A percentile compares a stretch with the other conserved stretches of the same genome.
phyloP scores from a whole-genome alignment of 2,113 vertebrate genomes.

The Chelonoidis abingdonii region DNA sequence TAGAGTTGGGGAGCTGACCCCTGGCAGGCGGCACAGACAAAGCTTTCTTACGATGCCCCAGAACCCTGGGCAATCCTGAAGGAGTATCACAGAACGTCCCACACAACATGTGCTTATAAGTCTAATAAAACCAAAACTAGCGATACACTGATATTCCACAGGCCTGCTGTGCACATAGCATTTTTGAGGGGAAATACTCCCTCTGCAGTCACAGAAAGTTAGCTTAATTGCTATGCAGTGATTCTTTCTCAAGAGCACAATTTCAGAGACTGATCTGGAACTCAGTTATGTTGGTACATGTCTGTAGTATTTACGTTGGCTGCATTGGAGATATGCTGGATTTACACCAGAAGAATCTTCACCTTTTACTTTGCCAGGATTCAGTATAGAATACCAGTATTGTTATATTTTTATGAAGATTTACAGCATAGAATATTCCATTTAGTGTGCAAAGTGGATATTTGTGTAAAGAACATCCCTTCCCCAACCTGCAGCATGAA shows the following conservation, averaged over 20 bases:
- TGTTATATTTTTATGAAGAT: background rate
- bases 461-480: background rate
- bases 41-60: background rate
- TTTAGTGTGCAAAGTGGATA: background rate
- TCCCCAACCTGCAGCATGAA: background rate
- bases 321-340: background rate
- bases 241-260: slow-evolving; percentile 19
- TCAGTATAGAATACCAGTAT: background rate
- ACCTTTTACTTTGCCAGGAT: background rate
- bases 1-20: background rate
- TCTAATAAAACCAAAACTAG: slow-evolving; percentile 52
- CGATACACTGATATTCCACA: background rate
- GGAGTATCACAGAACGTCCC: background rate
- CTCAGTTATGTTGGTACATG: background rate
- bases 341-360: background rate
- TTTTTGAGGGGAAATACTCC: slow-evolving; percentile 25
- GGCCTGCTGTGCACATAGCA: slow-evolving; percentile 32
- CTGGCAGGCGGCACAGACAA: background rate
- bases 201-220: slow-evolving; percentile 3
- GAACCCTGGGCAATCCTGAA: background rate
- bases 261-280: background rate
- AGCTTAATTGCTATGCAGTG: slow-evolving; percentile 34
- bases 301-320: background rate
- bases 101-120: background rate
- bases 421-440: accelerated